Evolutionary conservation across 2,888 invertebrate species (phyloP), one percentile per base, ranked within the genome.

Genomic region (Drosophila borealis): DNA sequence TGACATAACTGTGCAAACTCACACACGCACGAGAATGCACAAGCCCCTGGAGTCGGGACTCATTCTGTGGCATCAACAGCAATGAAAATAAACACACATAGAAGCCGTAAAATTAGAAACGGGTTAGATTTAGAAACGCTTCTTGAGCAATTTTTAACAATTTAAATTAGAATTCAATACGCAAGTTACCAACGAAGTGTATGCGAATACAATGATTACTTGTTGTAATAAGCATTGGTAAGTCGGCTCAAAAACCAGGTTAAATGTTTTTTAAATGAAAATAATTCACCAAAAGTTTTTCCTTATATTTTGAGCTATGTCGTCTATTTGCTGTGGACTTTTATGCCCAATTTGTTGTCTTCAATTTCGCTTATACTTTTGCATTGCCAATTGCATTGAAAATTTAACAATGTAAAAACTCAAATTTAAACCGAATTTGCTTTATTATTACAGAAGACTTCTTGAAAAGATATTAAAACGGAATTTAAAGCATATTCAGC

Each of bases 1-100:
- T 82, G 80, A 64, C 62, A 70, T 55, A 67, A 51, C 66, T 59
- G 51, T 45, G 17, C 21, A 50, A 67, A 25, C 65, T 49, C 55
- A 19, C 41, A 64, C 57, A 69, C 63, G 41, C 29, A 50, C 50
- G 41, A 33, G 49, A 14, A 49, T 54, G 42, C 36, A 63, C 70
- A 61, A 48, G 45, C 37, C 34, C 8, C 10, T 19, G 6, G 17
- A 57, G 39, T n/a, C 39, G 29, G 48, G 21, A 51, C 55, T 42
- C 50, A 54, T 51, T 63, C 67, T 46, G 56, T 49, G 61, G 60
- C 50, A 62, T 17, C 46, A 51, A 62, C 34, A 49, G 44, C 17
- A 29, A 29, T 10, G 17, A 33, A 36, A 21, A 53, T 17, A 37
- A 51, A 53, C 14, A 8, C 55, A 67, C 44, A 50, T 50, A 56